Percentiles rank a stretch among this genome's conserved stretches.
Evolutionary conservation across 2,113 vertebrate species (phyloP).

Genomic region (Dicerorhinus sumatrensis): DNA sequence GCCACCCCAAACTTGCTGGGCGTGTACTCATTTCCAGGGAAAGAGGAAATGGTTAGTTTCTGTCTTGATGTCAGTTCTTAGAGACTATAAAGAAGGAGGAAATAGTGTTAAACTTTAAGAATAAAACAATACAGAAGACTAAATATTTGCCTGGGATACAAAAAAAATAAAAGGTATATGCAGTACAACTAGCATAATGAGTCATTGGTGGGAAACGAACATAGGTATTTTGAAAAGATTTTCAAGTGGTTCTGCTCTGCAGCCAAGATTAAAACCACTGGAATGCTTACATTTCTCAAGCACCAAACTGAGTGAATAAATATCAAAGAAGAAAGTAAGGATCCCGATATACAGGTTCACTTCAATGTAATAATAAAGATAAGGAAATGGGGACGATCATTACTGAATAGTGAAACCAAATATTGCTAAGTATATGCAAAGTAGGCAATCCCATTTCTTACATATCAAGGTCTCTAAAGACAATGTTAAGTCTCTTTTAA

Average conservation of each 20-base stretch:
- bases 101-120: conserved; percentile 2
- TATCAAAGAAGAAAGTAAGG: no score
- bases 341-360: no score
- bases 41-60: not conserved
- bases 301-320: no score
- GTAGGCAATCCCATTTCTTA: no score
- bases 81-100: not conserved
- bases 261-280: not conserved
- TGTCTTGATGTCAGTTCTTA: not conserved
- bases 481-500: no score
- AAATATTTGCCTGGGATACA: not conserved
- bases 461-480: no score
- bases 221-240: not conserved
- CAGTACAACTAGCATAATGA: not conserved
- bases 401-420: no score
- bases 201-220: not conserved
- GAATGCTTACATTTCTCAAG: no score
- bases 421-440: no score
- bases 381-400: no score
- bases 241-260: not conserved
- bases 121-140: conserved; percentile 1
- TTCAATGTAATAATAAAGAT: no score
- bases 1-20: not conserved
- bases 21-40: not conserved
- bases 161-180: not conserved